Evolutionary conservation across 2,113 vertebrate genomes (phyloP).

Genomic region (Prolemur simus): DNA sequence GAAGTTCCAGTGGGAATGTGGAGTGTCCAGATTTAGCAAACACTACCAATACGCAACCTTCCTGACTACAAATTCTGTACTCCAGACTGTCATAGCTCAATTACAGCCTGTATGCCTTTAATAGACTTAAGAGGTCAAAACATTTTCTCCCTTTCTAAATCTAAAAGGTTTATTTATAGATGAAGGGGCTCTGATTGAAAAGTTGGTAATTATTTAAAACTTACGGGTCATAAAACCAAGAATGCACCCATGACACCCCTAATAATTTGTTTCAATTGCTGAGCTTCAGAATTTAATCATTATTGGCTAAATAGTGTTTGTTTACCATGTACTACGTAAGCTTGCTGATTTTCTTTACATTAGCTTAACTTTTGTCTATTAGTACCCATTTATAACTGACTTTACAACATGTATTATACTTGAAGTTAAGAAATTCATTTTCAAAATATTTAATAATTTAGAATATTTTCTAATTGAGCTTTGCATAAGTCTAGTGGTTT

Average conservation of each 20-base stretch:
- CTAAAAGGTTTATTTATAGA: not conserved
- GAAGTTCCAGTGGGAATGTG: not conserved
- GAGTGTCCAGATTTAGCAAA: not conserved
- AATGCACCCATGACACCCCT: not conserved
- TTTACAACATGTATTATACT: not conserved
- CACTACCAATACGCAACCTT: accelerated
- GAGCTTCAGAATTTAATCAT: not conserved
- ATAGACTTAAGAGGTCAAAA: not conserved
- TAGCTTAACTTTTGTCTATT: not conserved
- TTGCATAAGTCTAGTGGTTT: not conserved
- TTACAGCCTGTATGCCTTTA: not conserved
- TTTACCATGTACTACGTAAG: not conserved
- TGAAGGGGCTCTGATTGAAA: not conserved
- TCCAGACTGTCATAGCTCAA: not conserved
- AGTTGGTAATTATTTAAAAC: not conserved
- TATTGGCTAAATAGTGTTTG: not conserved
- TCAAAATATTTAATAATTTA: not conserved
- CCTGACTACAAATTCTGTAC: not conserved
- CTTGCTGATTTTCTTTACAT: not conserved
- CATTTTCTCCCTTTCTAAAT: not conserved
- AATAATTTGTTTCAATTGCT: not conserved
- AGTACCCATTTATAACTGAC: not conserved
- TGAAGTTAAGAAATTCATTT: slow-evolving; percentile 15
- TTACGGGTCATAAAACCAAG: not conserved
- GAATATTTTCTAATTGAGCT: not conserved